A percentile compares a stretch with the other conserved stretches of the same genome.
These are phyloP conservation scores for Shinisaurus crocodilurus DNA, from an alignment of 2,113 vertebrate species.

Conservation along the genomic window DNA sequence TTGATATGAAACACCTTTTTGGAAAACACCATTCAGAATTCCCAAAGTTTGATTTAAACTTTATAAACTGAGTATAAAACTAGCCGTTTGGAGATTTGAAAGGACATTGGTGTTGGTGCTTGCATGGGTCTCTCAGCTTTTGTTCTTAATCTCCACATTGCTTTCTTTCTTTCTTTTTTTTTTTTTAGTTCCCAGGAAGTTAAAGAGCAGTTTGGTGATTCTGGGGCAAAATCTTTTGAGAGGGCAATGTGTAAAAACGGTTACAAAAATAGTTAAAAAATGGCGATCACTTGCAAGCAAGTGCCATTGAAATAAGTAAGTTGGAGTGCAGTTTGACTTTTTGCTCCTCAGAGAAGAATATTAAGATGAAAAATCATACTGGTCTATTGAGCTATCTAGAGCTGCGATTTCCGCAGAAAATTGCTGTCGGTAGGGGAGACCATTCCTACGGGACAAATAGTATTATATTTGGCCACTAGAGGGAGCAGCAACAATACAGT, in stretches of 20 bases:
- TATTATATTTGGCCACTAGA: neutral
- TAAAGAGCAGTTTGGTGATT: neutral
- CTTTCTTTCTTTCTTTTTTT: too few relatives aligned
- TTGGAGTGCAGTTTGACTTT: neutral
- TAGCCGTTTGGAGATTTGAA: neutral
- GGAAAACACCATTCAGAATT: neutral
- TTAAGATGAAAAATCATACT: neutral
- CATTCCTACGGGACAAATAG: neutral
- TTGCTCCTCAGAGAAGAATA: neutral
- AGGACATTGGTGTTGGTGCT: neutral
- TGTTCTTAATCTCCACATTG: neutral
- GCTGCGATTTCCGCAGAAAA: neutral
- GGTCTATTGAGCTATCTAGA: neutral
- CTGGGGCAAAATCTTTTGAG: neutral
- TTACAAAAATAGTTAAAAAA: neutral
- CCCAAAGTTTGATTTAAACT: neutral
- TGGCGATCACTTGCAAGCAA: neutral
- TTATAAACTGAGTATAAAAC: neutral
- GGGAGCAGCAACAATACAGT: neutral
- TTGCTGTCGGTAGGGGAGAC: neutral
- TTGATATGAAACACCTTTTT: neutral
- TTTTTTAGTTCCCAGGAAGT: neutral
- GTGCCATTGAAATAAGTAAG: neutral
- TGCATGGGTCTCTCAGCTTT: neutral
- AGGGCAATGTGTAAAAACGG: neutral